These are phyloP conservation scores for Pangasius sanitwongsei DNA, from an alignment of 2,797 vertebrate species.

Conservation along the genomic window DNA sequence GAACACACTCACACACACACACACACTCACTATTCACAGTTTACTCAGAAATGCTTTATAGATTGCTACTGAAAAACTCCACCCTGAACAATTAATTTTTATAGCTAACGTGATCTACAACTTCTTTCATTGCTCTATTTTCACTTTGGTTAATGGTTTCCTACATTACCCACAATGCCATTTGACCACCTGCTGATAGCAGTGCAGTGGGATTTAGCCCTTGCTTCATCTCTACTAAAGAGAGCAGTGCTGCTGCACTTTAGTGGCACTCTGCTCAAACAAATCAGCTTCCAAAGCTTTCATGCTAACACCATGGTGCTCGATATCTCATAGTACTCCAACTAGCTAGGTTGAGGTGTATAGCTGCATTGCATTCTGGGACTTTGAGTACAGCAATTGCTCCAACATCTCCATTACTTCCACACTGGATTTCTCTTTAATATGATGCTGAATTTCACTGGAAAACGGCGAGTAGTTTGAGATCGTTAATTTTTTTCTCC, in stretches of 20 bases:
- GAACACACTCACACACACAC: conserved; percentile 12
- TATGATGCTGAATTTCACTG: neutral
- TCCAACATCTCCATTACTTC: neutral
- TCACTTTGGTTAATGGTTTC: neutral
- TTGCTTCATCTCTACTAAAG: neutral
- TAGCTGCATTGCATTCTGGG: neutral
- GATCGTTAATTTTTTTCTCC: neutral
- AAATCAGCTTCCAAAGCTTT: neutral
- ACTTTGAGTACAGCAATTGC: neutral
- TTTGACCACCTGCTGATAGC: neutral
- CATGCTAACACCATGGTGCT: neutral
- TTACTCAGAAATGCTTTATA: neutral
- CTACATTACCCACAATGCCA: neutral
- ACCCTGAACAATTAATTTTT: neutral
- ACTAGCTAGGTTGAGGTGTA: neutral
- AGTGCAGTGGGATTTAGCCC: neutral
- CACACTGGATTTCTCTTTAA: neutral
- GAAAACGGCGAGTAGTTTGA: neutral
- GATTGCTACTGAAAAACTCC: neutral
- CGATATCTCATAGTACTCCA: neutral
- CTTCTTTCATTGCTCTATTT: neutral
- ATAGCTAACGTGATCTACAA: neutral
- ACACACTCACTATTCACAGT: conserved; percentile 2
- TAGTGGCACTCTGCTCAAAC: neutral
- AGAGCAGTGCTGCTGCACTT: neutral